Percentiles rank a stretch among this genome's conserved stretches.
These are phyloP conservation scores for Drosophila macrospina DNA, from an alignment of 2,888 invertebrate species.

Conservation along the genomic window DNA sequence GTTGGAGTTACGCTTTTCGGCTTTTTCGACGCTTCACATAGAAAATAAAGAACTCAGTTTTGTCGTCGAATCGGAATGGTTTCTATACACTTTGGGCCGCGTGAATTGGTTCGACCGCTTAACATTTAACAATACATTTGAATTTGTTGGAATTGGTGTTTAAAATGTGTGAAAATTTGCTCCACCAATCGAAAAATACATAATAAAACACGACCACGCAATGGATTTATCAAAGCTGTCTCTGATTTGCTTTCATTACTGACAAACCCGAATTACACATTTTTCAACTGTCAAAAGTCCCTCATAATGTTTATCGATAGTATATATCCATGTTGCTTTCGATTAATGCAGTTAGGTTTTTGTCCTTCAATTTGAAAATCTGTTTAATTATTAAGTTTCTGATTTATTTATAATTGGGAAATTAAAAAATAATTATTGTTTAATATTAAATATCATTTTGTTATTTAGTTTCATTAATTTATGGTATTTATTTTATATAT, in stretches of 20 bases:
- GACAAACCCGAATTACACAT: neutral
- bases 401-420: no score
- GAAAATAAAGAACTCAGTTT: conserved; percentile 53
- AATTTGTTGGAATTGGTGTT: conserved; percentile 72
- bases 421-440: no score
- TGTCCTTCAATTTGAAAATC: no score
- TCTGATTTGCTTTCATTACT: conserved; percentile 1
- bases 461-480: no score
- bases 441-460: no score
- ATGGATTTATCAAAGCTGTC: conserved; percentile 52
- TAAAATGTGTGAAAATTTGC: conserved; percentile 69
- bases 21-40: conserved; percentile 50
- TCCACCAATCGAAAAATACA: conserved; percentile 70
- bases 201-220: conserved; percentile 51
- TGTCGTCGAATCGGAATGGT: conserved; percentile 47
- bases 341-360: neutral
- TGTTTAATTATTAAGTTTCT: no score
- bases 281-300: conserved; percentile 21
- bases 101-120: conserved; percentile 54
- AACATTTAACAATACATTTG: conserved; percentile 70
- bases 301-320: neutral
- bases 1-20: conserved; percentile 8
- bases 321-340: neutral
- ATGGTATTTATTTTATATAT: no score
- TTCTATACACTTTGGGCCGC: conserved; percentile 55